Base-by-base conservation (phyloP, 2,113 vertebrate species). In the Misgurnus mizolepis region DNA sequence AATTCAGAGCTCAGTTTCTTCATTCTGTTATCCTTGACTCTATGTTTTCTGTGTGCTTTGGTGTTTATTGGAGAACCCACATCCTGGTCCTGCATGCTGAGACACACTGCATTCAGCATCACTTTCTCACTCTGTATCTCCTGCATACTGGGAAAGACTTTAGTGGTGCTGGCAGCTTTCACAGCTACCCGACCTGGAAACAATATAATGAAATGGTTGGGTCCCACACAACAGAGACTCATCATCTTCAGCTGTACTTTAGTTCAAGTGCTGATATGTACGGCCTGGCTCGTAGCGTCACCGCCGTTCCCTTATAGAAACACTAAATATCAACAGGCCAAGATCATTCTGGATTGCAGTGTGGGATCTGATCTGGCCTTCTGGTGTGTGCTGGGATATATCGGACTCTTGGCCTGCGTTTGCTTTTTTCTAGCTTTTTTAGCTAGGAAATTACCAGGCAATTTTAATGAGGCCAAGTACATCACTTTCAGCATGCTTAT, bases 61-160 rank as follows among this genome's bases (percentile, higher is more conserved):
- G 62, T 86, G 22, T 89, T 88, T 55, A 89, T 89, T 56, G 88
- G 88, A 9, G 71, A 84, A 72, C 88, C 88, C n/a, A 86, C 85
- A 67, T 41, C 17, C 55, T 80, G 83, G 82, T 81, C 77, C 34
- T 89, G 85, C 70, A 85, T 89, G 74, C 43, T 89, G 6, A 50
- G 81, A 55, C 86, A 88, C 80, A 84, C 85, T 27, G 74, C 79
- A 60, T 88, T 87, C 39, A 78, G 83, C 22, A 68, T 87, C n/a
- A 82, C 82, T 4, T 87, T 87, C 80, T 85, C 80, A 22, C 58
- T 87, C 43, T 83, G 86, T 58, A 82, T 87, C 67, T 88, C 87
- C 18, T 84, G 83, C 49, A 80, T 86, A n/a, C 70, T 88, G 66
- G 85, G 83, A 6, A 88, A 89, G 72, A 89, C 86, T 34, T 56